Evolutionary conservation across 2,888 invertebrate genomes (phyloP), one percentile per base, ranked within the genome.

Genomic region (Octonoba sinensis): DNA sequence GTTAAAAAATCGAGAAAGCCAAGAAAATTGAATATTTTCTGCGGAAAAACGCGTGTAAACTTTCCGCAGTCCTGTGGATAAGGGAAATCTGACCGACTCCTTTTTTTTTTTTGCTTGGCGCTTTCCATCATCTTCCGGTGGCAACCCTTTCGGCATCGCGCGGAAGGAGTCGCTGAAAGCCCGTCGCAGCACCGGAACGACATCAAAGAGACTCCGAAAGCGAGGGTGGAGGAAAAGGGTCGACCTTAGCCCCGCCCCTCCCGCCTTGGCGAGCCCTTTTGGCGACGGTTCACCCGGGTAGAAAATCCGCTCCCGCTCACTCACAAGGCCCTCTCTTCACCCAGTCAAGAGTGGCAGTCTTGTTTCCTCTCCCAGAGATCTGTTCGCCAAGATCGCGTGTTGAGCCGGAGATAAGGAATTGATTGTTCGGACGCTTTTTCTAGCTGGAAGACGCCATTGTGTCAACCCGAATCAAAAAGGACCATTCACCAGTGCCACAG

Each of bases 361-460:
- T 79, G 59, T 67, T 72, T 67, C 72, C 72, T 72, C 51, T 77
- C 57, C 57, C 46, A 12, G 57, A 36, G 67, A 67, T 66, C 27
- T 49, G 66, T 71, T 49, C 24, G 22, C 54, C 36, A 36, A 36
- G 36, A 36, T 36, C 49, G 65, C 46, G 49, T 49, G 49, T 57
- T 70, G 64, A 71, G 65, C 64, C 69, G 57, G 60, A 73, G 79
- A 79, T 81, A 81, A 81, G 79, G 79, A 56, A 73, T 72, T 65
- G 69, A 81, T 81, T 81, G 79, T 81, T 65, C 51, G 62, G 62
- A 62, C 36, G 36, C 36, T 36, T 36, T 36, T 36, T 36, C 51
- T n/a, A 47, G 59, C 46, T 51, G 60, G 62, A 81, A 64, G 73
- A 73, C 60, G 73, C 18, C 79, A 81, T 81, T 81, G 79, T 81